Evolutionary conservation across 2,888 invertebrate species (phyloP).

Genomic region (Eledone cirrhosa): DNA sequence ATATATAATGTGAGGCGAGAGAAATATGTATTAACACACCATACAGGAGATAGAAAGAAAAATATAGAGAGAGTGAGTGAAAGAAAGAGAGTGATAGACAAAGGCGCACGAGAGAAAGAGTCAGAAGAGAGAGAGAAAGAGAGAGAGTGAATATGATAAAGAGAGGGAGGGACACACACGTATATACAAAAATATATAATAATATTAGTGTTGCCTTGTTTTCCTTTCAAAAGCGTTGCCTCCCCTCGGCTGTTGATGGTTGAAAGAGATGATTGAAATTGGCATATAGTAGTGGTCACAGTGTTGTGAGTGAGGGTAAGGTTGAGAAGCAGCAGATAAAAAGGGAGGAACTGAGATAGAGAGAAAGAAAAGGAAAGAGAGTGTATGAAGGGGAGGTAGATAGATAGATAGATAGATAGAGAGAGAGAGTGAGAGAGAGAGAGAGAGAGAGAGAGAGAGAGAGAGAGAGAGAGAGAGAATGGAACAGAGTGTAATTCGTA

Average conservation of each 20-base stretch:
- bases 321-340: background rate
- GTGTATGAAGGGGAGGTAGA: background rate
- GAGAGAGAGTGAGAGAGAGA: background rate
- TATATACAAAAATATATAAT: background rate
- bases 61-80: too few relatives aligned
- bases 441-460: background rate
- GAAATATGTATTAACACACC: too few relatives aligned
- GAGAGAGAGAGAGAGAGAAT: background rate
- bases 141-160: background rate
- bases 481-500: background rate
- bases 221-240: too few relatives aligned
- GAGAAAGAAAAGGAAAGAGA: too few relatives aligned
- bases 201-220: too few relatives aligned
- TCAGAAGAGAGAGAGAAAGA: background rate
- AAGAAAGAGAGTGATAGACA: background rate
- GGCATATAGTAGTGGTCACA: background rate
- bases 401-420: background rate
- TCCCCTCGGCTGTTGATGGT: too few relatives aligned
- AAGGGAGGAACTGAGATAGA: background rate
- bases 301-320: background rate
- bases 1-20: too few relatives aligned
- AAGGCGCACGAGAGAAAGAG: background rate
- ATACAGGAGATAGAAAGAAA: too few relatives aligned
- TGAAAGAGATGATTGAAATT: too few relatives aligned
- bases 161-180: background rate